phyloP scores from a whole-genome alignment of 2,797 vertebrate species.

The Botia kubotai region DNA sequence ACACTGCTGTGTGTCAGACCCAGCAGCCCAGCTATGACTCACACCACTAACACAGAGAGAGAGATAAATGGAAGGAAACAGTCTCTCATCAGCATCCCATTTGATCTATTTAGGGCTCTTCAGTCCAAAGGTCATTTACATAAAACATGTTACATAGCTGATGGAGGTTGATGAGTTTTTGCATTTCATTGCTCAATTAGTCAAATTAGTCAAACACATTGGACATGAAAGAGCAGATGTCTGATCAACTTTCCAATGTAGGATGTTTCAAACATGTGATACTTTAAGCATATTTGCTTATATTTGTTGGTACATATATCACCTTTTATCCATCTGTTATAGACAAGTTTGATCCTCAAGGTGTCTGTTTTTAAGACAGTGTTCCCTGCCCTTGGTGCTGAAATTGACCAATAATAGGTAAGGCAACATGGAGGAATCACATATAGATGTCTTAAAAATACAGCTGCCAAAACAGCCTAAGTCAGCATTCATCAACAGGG shows the following conservation, averaged over 20 bases:
- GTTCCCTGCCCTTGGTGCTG: conserved; percentile 58
- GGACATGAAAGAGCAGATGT: conserved; percentile 20
- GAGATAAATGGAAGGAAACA: background rate
- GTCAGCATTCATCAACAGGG: no score
- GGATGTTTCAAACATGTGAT: background rate
- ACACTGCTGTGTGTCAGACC: conserved; percentile 10
- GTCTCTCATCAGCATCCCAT: conserved; percentile 18
- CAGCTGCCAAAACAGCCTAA: background rate
- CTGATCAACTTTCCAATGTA: background rate
- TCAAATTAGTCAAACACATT: background rate
- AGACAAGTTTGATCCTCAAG: background rate
- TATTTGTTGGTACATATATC: background rate
- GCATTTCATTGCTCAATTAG: conserved; percentile 28
- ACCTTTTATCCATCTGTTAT: background rate
- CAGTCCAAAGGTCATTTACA: conserved; percentile 36
- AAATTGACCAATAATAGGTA: conserved; percentile 23
- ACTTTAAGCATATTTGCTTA: background rate
- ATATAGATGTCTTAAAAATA: background rate
- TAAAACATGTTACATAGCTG: conserved; percentile 23
- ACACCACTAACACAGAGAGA: background rate
- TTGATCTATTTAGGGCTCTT: conserved; percentile 30
- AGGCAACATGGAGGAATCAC: background rate
- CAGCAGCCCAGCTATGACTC: conserved; percentile 26
- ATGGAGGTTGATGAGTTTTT: conserved; percentile 19
- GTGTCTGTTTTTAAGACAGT: background rate